phyloP scores from a whole-genome alignment of 2,113 vertebrate species.

The Clinocottus analis region DNA sequence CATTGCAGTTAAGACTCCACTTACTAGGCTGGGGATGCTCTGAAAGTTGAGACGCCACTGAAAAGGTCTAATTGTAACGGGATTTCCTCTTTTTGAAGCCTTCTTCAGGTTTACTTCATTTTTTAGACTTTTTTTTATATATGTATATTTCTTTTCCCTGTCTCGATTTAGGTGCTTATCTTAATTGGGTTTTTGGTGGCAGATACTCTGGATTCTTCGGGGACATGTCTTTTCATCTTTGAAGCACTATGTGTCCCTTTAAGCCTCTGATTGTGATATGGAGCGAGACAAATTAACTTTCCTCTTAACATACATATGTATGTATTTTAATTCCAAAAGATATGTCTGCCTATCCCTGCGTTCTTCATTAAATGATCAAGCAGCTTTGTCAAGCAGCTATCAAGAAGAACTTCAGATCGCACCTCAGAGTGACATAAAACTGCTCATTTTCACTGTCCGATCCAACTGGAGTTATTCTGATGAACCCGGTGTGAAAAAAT shows the following conservation, averaged over 20 bases:
- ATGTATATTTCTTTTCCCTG: too few species aligned
- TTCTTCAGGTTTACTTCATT: not conserved
- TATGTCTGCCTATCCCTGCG: too few species aligned
- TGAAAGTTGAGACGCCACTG: not conserved
- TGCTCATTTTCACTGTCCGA: not conserved
- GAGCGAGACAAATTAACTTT: not conserved
- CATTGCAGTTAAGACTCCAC: not conserved
- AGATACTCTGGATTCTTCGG: not conserved
- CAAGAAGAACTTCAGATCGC: not conserved
- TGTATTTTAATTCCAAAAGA: not conserved
- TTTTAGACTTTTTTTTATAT: not conserved
- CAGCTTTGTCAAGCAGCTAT: not conserved
- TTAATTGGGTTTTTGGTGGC: conserved; percentile 23
- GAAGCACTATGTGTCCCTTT: not conserved
- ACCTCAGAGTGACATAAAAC: not conserved
- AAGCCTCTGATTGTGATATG: not conserved
- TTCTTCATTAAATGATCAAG: not conserved
- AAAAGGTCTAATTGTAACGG: conserved; percentile 2
- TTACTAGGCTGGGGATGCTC: not conserved
- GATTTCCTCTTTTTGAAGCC: conserved; percentile 7
- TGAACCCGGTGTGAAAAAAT: not conserved
- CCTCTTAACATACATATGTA: not conserved
- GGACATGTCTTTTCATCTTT: not conserved
- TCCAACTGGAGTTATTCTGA: not conserved
- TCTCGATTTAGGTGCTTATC: conserved; percentile 10